Base-by-base conservation (phyloP, 2,113 vertebrate species). In the Pyrgilauda ruficollis region DNA sequence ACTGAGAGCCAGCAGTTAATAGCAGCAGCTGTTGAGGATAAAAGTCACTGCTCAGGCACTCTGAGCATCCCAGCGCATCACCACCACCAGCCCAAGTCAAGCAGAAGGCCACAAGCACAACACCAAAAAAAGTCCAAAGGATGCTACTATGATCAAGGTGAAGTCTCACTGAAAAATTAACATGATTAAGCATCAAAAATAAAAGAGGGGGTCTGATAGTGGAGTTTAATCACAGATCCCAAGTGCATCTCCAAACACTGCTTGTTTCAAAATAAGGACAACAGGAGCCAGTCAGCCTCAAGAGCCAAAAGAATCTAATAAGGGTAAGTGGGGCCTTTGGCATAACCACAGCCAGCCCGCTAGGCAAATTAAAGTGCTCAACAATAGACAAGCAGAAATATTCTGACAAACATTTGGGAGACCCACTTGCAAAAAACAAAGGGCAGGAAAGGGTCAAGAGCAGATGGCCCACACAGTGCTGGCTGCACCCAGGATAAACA, bases 1-100 rank as follows among this genome's bases (percentile, higher is more conserved):
- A 95, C 44, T 0, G 23, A 91, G 81, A 53, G 53, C 75, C 62
- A 0, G 58, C 81, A 84, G 69, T 62, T 84, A 78, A 69, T 91
- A 94, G 4, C 95, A 93, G 94, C 95, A 97, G 94, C 94, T 97
- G 96, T 91, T 91, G 89, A 94, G 94, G 84, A 94, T 85, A 89
- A 94, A 95, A 96, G 87, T 94, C 91, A 89, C 49, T 74, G 86
- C 76, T 88, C 72, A 86, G 91, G 94, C 94, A 96, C 93, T 88
- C 83, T 41, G 72, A 92, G 76, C 79, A 92, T 86, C 68, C 68
- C 21, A 0, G 68, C 0, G 0, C 47, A 66, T 37, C 80, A 81
- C 9, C 49, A 63, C 5, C 66, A 56, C 9, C 43, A 49, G 17
- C 11, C 24, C 58, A 39, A 66, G 44, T 44, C 58, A 28, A 73